Conservation (phyloP, 2,888 invertebrate genomes). For the Neelides folsomi region DNA sequence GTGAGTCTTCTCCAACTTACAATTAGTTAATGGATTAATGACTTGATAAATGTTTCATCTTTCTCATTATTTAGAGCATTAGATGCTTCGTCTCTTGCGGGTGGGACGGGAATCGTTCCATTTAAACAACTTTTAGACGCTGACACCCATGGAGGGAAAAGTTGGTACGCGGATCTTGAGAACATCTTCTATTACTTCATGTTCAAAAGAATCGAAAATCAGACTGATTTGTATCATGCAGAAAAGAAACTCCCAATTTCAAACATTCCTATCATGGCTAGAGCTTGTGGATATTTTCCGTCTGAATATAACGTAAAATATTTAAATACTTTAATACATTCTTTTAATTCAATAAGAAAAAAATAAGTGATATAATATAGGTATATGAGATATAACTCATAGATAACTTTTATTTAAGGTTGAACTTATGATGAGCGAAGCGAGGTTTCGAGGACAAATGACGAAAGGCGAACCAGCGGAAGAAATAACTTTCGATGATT, state of each 20-base stretch:
- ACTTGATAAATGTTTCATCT: background rate
- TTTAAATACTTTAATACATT: too few species aligned
- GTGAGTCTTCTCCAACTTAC: background rate
- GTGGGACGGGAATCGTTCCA: conserved; percentile 21
- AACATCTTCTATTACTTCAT: conserved; percentile 28
- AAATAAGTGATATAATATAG: background rate
- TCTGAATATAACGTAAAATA: conserved; percentile 31
- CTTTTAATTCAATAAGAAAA: background rate
- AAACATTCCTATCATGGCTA: conserved; percentile 26
- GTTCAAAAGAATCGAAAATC: conserved; percentile 19
- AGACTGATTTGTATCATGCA: conserved; percentile 21
- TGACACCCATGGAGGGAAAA: conserved; percentile 22
- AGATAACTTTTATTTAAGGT: conserved; percentile 10
- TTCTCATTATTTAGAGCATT: background rate
- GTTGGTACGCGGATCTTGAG: conserved; percentile 24
- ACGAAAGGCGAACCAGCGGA: conserved; percentile 12
- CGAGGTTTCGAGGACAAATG: conserved; percentile 13
- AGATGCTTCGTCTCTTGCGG: conserved; percentile 5
- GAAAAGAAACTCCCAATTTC: conserved; percentile 20
- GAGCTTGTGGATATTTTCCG: conserved; percentile 30
- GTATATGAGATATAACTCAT: background rate
- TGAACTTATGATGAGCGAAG: conserved; percentile 28
- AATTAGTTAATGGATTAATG: background rate
- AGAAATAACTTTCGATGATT: conserved; percentile 24
- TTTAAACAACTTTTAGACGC: conserved; percentile 19